phyloP scores from a whole-genome alignment of 2,797 vertebrate species.

The Saxicola maurus region DNA sequence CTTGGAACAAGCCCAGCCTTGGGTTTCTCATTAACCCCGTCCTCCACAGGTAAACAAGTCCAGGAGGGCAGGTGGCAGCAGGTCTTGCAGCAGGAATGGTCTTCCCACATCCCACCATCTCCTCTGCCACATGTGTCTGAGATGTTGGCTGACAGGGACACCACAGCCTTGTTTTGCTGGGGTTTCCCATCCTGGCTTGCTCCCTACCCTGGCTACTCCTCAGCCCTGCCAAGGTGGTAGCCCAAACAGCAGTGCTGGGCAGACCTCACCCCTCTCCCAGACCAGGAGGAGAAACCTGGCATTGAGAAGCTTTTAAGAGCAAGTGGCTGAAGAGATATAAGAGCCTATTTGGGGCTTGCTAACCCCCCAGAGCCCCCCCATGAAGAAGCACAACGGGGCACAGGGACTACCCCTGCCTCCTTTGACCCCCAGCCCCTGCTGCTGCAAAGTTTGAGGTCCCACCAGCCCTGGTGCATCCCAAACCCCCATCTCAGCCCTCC shows the following conservation, averaged over 20 bases:
- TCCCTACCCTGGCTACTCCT: background rate
- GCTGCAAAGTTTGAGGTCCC: background rate
- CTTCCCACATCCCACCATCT: background rate
- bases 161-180: accelerated
- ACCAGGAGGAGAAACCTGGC: background rate
- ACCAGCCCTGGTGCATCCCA: background rate
- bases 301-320: background rate
- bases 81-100: background rate
- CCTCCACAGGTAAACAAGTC: background rate
- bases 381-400: background rate
- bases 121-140: accelerated
- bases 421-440: background rate
- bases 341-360: background rate
- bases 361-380: too few species aligned
- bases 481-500: background rate
- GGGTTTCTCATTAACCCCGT: background rate
- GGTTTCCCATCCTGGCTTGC: background rate
- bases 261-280: background rate
- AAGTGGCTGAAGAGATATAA: background rate
- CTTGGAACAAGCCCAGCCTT: background rate
- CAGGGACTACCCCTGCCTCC: background rate
- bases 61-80: background rate
- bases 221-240: accelerated
- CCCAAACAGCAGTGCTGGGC: background rate
- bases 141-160: background rate